These are phyloP conservation scores for Ictidomys tridecemlineatus DNA, from an alignment of 2,113 vertebrate species.

Conservation along the genomic window DNA sequence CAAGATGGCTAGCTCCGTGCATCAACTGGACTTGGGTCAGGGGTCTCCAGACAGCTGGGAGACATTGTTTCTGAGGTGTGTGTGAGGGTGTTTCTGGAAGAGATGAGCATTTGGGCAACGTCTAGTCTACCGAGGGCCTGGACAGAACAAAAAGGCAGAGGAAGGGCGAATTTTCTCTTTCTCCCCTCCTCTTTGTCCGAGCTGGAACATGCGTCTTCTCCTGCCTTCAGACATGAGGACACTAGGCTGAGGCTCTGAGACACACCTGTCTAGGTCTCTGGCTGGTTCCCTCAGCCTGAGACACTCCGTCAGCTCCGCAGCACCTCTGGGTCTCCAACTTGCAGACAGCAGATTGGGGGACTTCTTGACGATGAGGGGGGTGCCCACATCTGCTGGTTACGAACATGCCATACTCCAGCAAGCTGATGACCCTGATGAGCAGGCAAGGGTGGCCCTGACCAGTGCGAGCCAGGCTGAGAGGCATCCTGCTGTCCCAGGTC, in stretches of 20 bases:
- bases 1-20: background rate
- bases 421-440: rapidly evolving
- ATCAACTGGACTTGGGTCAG: background rate
- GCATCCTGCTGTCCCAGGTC: background rate
- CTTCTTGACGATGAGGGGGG: background rate
- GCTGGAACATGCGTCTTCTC: no score
- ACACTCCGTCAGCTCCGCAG: background rate
- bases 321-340: background rate
- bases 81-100: background rate
- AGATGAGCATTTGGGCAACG: background rate
- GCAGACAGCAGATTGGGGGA: background rate
- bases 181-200: background rate
- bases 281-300: background rate
- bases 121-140: background rate
- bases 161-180: no score
- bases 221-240: no score
- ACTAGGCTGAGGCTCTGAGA: background rate
- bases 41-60: background rate
- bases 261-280: background rate
- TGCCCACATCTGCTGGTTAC: rapidly evolving
- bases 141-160: background rate
- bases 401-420: no score
- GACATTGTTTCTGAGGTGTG: background rate
- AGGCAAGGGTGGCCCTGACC: background rate
- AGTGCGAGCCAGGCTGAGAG: background rate